Conservation (phyloP, 2,113 vertebrate species). For the Sturnus vulgaris region DNA sequence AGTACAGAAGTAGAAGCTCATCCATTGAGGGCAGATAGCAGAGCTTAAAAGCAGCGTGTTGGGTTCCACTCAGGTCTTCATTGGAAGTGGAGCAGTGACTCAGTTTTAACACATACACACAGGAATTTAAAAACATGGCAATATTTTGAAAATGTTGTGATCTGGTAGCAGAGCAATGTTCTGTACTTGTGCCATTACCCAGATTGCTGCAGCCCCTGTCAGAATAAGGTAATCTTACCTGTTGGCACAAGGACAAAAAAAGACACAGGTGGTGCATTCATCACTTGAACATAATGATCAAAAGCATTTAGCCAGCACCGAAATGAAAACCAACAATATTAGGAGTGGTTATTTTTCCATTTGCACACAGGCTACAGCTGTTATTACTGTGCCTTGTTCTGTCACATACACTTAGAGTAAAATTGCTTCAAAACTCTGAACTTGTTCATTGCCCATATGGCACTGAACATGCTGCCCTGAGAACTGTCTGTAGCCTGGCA, state of each 20-base stretch:
- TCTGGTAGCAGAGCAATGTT: neutral
- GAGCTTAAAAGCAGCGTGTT: neutral
- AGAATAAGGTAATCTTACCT: neutral
- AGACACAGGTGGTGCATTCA: neutral
- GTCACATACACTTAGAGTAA: neutral
- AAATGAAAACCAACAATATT: neutral
- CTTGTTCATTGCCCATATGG: neutral
- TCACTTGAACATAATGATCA: neutral
- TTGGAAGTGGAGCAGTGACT: neutral
- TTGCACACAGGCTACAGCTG: neutral
- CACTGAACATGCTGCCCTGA: neutral
- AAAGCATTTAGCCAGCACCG: neutral
- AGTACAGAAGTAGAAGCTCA: neutral
- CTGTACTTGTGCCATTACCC: neutral
- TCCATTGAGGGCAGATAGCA: neutral
- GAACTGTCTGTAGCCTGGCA: neutral
- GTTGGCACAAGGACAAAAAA: neutral
- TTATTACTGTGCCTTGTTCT: neutral
- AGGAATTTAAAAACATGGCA: neutral
- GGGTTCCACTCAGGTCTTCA: neutral
- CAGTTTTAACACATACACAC: neutral
- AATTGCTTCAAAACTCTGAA: neutral
- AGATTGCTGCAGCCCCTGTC: neutral
- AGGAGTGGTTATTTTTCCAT: neutral
- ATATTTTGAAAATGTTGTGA: conserved; percentile 13